A percentile compares a stretch with the other conserved stretches of the same genome.
Conservation (phyloP, 2,113 vertebrate species). For the Bubo blakistoni region DNA sequence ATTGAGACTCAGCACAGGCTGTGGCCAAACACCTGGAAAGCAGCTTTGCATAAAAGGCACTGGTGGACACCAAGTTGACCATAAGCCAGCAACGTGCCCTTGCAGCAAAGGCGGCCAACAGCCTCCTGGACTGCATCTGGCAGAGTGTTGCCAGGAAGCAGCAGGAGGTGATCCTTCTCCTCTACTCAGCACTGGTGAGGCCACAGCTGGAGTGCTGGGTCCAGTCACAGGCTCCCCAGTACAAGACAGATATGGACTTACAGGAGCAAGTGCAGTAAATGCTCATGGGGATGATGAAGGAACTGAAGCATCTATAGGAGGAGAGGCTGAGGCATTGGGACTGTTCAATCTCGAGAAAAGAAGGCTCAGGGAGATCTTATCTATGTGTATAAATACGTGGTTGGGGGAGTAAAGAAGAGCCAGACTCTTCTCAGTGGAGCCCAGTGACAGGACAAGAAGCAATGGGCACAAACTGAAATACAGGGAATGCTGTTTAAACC, state of each 20-base stretch:
- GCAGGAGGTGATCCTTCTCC: background rate
- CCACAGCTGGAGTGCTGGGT: background rate
- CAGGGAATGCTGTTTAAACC: background rate
- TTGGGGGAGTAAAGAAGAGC: background rate
- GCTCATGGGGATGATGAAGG: background rate
- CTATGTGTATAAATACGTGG: background rate
- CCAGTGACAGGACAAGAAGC: background rate
- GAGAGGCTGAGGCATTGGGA: background rate
- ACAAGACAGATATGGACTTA: background rate
- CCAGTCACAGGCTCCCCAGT: background rate
- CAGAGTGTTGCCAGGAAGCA: background rate
- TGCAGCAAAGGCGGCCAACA: background rate
- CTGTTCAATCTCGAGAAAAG: background rate
- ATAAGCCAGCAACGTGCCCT: fast-evolving
- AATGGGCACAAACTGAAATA: background rate
- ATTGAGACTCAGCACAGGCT: background rate
- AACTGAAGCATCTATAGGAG: background rate
- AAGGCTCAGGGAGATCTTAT: background rate
- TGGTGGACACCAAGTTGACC: background rate
- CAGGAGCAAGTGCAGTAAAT: background rate
- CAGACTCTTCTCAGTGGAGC: background rate
- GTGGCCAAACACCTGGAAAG: background rate
- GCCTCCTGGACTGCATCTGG: background rate
- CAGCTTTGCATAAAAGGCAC: background rate
- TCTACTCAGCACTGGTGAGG: background rate